A percentile compares a stretch with the other conserved stretches of the same genome.
Conservation (phyloP, 2,797 vertebrate genomes). For the Scolopax rusticola region DNA sequence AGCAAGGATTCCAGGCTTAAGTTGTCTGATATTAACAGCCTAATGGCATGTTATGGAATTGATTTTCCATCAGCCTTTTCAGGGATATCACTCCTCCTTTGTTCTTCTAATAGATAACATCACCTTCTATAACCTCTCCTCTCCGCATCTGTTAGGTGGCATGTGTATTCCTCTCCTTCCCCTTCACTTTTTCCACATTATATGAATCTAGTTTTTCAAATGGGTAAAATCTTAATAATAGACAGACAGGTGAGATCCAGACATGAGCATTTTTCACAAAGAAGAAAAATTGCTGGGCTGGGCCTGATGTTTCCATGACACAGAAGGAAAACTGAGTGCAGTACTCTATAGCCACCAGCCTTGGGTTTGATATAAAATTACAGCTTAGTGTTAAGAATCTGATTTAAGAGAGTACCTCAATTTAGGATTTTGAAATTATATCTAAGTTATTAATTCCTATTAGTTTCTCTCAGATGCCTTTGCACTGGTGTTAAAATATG, state of each 20-base stretch:
- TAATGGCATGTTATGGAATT: constrained; percentile 49
- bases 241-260: background rate
- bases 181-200: background rate
- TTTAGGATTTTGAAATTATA: background rate
- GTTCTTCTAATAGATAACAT: constrained; percentile 59
- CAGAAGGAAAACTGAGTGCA: background rate
- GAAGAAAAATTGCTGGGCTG: background rate
- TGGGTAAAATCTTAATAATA: background rate
- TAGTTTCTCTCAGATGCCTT: constrained; percentile 34
- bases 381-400: background rate
- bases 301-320: background rate
- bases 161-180: background rate
- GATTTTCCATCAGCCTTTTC: constrained; percentile 52
- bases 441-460: constrained; percentile 26
- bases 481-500: constrained; percentile 4
- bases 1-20: constrained; percentile 41
- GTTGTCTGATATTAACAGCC: constrained; percentile 44
- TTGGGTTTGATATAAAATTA: background rate
- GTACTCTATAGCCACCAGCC: background rate
- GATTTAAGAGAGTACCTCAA: background rate
- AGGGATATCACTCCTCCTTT: constrained; percentile 56
- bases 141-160: background rate
- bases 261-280: background rate
- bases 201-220: background rate
- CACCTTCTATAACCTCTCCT: constrained; percentile 19